Percentiles rank a stretch among this genome's conserved stretches.
Conservation (phyloP, 1,140 invertebrate species). For the Capitella teleta region DNA sequence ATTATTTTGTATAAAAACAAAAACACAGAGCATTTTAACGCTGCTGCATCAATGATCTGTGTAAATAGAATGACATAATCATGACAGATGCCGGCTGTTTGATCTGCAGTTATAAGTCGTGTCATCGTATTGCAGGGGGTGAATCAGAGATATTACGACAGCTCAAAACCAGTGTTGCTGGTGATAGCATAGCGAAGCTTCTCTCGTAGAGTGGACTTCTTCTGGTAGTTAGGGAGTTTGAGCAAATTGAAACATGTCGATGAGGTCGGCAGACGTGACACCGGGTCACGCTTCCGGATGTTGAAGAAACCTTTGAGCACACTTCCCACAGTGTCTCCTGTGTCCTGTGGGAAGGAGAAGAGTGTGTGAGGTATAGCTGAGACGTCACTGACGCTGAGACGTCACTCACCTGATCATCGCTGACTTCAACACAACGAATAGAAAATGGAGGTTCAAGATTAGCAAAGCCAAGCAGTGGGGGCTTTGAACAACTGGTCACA, state of each 20-base stretch:
- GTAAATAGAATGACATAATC: too few relatives aligned
- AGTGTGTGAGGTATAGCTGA: too few relatives aligned
- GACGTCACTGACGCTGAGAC: not conserved
- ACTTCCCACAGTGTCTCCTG: slow-evolving; percentile 88
- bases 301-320: slow-evolving; percentile 97
- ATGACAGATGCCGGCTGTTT: too few relatives aligned
- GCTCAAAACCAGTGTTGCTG: slow-evolving; percentile 96
- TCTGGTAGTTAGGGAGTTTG: slow-evolving; percentile 97
- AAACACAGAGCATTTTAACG: too few relatives aligned
- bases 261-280: slow-evolving; percentile 89
- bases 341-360: slow-evolving; percentile 52
- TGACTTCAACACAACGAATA: slow-evolving; percentile 96
- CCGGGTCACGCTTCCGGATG: slow-evolving; percentile 83
- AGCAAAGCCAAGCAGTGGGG: slow-evolving; percentile 91
- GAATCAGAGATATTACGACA: slow-evolving; percentile 52
- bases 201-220: slow-evolving; percentile 83
- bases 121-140: too few relatives aligned
- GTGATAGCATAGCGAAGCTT: slow-evolving; percentile 95
- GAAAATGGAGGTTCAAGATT: slow-evolving; percentile 97
- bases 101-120: too few relatives aligned
- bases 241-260: slow-evolving; percentile 99
- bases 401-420: slow-evolving; percentile 71
- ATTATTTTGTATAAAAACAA: too few relatives aligned
- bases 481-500: slow-evolving; percentile 97
- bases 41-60: too few relatives aligned